phyloP scores from a whole-genome alignment of 1,140 invertebrate species.

The Mesaphorura yosii region DNA sequence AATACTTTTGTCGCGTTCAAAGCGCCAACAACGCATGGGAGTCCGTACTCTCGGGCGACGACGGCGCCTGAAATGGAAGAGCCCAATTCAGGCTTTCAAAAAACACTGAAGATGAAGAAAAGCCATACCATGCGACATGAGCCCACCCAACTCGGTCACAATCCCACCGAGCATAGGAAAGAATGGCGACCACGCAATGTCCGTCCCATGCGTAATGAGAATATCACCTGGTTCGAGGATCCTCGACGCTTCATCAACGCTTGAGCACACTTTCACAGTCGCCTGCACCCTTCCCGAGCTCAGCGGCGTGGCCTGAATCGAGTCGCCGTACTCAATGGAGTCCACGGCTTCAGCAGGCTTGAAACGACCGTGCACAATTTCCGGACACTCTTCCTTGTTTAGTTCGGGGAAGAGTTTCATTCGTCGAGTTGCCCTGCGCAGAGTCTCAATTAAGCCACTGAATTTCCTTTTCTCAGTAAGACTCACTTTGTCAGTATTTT shows the following conservation, averaged over 20 bases:
- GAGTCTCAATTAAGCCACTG: background rate
- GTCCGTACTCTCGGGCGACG: constrained; percentile 72
- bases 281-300: constrained; percentile 52
- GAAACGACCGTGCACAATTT: constrained; percentile 49
- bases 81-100: background rate
- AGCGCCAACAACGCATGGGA: constrained; percentile 69
- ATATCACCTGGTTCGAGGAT: constrained; percentile 52
- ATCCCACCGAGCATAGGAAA: constrained; percentile 68
- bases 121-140: constrained; percentile 64
- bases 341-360: too few relatives aligned
- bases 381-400: constrained; percentile 49
- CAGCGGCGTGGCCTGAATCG: constrained; percentile 55
- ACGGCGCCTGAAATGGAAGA: constrained; percentile 53
- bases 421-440: constrained; percentile 49
- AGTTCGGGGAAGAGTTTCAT: constrained; percentile 45
- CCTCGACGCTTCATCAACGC: constrained; percentile 33
- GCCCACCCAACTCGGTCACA: constrained; percentile 70
- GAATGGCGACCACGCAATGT: constrained; percentile 78
- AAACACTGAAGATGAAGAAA: background rate
- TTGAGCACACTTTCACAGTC: constrained; percentile 52
- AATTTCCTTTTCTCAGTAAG: background rate
- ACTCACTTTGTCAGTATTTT: constrained; percentile 44
- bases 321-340: constrained; percentile 16
- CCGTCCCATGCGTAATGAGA: constrained; percentile 63
- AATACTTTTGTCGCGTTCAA: constrained; percentile 53